Percentiles rank a stretch among this genome's conserved stretches.
These are phyloP conservation scores for Melospiza melodia DNA, from an alignment of 2,113 vertebrate genomes.

Conservation along the genomic window DNA sequence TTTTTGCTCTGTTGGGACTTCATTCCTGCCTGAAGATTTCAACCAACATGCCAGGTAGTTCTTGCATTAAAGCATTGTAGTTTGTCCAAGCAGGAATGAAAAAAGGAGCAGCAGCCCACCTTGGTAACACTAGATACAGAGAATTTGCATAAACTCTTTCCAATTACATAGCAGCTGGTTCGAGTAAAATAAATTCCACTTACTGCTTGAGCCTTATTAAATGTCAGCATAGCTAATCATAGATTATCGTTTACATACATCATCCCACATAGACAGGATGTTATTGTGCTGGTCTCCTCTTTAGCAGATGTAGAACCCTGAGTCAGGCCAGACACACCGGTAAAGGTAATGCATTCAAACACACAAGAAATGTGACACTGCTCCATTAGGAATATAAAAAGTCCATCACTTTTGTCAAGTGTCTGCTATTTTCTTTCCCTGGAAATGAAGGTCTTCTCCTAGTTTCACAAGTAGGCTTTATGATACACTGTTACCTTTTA, in stretches of 20 bases:
- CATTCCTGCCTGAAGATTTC: conserved; percentile 16
- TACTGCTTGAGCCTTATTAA: conserved; percentile 48
- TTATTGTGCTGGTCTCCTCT: not conserved
- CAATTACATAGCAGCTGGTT: conserved; percentile 50
- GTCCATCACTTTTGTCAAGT: not conserved
- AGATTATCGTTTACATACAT: conserved; percentile 26
- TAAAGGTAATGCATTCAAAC: not conserved
- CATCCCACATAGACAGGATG: not conserved
- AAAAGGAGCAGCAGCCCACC: conserved; percentile 56
- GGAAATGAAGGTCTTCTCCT: not conserved
- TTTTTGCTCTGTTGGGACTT: not conserved
- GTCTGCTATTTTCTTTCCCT: not conserved
- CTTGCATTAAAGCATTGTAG: conserved; percentile 51
- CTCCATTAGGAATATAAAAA: not conserved
- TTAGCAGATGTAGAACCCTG: not conserved
- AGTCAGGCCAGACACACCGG: not conserved
- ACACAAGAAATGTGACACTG: not conserved
- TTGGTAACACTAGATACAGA: conserved; percentile 58
- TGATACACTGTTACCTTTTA: conserved; percentile 19
- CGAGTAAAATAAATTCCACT: conserved; percentile 70
- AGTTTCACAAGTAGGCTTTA: not conserved
- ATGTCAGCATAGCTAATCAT: conserved; percentile 24
- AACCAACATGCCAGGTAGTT: conserved; percentile 35
- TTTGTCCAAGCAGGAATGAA: conserved; percentile 52
- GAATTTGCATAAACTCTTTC: conserved; percentile 70